These are phyloP conservation scores for Podotricha telesiphe DNA, from an alignment of 2,888 invertebrate species.

Conservation along the genomic window DNA sequence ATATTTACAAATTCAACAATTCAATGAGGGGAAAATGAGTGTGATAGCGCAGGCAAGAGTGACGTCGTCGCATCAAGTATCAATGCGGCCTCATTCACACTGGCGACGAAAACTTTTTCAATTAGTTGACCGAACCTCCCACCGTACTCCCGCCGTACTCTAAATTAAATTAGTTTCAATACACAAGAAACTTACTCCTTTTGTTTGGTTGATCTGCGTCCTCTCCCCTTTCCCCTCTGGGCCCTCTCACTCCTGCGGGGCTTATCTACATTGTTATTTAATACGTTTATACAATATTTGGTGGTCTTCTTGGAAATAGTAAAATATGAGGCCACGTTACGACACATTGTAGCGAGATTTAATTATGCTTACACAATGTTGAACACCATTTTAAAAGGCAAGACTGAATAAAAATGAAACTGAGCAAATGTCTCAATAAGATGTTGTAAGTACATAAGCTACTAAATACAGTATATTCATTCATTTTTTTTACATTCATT, in stretches of 20 bases:
- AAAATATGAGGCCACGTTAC: slow-evolving; percentile 11
- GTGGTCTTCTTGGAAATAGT: slow-evolving; percentile 13
- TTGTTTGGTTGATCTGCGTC: slow-evolving; percentile 30
- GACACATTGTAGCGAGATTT: slow-evolving; percentile 14
- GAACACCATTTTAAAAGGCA: background rate
- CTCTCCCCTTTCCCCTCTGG: background rate
- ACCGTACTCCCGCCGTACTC: slow-evolving; percentile 48
- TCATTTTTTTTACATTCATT: too few species aligned
- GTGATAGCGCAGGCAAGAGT: slow-evolving; percentile 37
- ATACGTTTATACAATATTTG: slow-evolving; percentile 22
- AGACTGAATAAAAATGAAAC: slow-evolving; percentile 5
- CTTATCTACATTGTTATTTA: slow-evolving; percentile 22
- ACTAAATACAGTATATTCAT: too few species aligned
- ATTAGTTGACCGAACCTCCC: slow-evolving; percentile 66
- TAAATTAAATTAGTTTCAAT: slow-evolving; percentile 74
- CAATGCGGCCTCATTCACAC: slow-evolving; percentile 52
- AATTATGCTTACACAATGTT: slow-evolving; percentile 31
- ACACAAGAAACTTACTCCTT: slow-evolving; percentile 46
- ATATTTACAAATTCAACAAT: too few species aligned
- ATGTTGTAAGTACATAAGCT: background rate
- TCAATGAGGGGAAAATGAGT: slow-evolving; percentile 28
- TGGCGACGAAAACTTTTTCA: slow-evolving; percentile 71
- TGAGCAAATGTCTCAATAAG: background rate
- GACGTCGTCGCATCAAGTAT: slow-evolving; percentile 30
- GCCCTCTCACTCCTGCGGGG: background rate